Evolutionary conservation across 2,113 vertebrate species (phyloP).

Genomic region (Dasyprocta punctata): DNA sequence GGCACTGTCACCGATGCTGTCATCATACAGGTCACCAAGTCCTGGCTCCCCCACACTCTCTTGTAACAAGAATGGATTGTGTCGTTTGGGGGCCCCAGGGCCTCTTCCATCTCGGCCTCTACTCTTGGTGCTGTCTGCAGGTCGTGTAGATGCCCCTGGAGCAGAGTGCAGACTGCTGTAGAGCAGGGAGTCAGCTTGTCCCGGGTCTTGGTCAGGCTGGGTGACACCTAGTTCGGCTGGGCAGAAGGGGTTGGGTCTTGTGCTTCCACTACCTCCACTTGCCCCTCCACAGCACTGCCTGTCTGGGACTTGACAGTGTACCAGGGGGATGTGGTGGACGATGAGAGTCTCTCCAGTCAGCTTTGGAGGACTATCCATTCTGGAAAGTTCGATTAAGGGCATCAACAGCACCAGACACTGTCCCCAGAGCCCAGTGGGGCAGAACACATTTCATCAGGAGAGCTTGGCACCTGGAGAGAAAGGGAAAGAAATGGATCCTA

Average conservation of each 20-base stretch:
- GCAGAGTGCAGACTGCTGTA: slow-evolving; percentile 93
- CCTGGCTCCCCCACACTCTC: slow-evolving; percentile 84
- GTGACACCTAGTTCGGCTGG: slow-evolving; percentile 90
- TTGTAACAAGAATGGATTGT: slow-evolving; percentile 95
- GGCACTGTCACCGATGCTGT: slow-evolving; percentile 62
- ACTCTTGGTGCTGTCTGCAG: slow-evolving; percentile 75
- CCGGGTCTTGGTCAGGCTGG: slow-evolving; percentile 92
- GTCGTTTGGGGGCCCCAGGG: slow-evolving; percentile 81
- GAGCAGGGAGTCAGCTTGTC: slow-evolving; percentile 93
- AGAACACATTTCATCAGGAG: slow-evolving; percentile 82
- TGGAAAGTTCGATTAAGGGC: slow-evolving; percentile 82
- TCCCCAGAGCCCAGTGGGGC: slow-evolving; percentile 80
- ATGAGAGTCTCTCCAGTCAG: slow-evolving; percentile 97
- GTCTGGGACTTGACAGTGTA: slow-evolving; percentile 96
- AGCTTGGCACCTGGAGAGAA: slow-evolving; percentile 85
- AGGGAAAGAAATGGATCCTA: slow-evolving; percentile 81
- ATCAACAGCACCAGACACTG: slow-evolving; percentile 83
- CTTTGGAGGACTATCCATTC: slow-evolving; percentile 96
- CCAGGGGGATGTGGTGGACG: slow-evolving; percentile 98
- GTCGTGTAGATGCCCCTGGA: slow-evolving; percentile 80
- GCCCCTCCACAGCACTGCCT: slow-evolving; percentile 86
- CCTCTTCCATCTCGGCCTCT: slow-evolving; percentile 83
- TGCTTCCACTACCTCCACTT: slow-evolving; percentile 78
- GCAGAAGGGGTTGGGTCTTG: slow-evolving; percentile 92
- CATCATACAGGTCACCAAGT: slow-evolving; percentile 79